Percentiles rank a stretch among this genome's conserved stretches.
phyloP scores from a whole-genome alignment of 2,113 vertebrate genomes.

The Seriola rivoliana region DNA sequence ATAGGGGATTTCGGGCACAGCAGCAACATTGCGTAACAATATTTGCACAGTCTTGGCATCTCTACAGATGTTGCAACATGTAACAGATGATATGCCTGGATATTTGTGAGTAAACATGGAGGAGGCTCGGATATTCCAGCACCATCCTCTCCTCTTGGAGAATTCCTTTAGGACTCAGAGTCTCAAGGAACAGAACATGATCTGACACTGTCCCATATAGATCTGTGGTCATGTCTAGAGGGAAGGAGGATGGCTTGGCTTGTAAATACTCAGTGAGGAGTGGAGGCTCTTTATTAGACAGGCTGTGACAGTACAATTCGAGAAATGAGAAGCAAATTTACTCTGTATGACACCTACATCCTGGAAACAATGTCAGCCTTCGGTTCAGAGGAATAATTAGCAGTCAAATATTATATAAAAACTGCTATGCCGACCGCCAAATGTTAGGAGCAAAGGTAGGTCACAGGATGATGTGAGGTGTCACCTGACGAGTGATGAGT shows the following conservation, averaged over 20 bases:
- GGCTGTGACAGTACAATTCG: slow-evolving; percentile 54
- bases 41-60: slow-evolving; percentile 53
- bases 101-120: slow-evolving; percentile 64
- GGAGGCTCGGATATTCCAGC: slow-evolving; percentile 35
- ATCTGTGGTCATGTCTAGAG: slow-evolving; percentile 36
- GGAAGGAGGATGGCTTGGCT: slow-evolving; percentile 25
- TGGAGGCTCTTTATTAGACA: slow-evolving; percentile 42
- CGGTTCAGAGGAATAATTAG: slow-evolving; percentile 74
- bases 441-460: slow-evolving; percentile 47
- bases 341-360: slow-evolving; percentile 56
- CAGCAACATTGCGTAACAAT: slow-evolving; percentile 56
- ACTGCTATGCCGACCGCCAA: slow-evolving; percentile 54
- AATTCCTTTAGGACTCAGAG: slow-evolving; percentile 9
- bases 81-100: slow-evolving; percentile 58
- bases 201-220: slow-evolving; percentile 33
- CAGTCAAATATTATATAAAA: slow-evolving; percentile 81
- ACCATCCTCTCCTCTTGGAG: slow-evolving; percentile 12
- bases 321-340: slow-evolving; percentile 73
- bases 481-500: slow-evolving; percentile 41
- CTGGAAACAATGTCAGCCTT: slow-evolving; percentile 71
- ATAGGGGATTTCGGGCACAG: slow-evolving; percentile 56
- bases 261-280: slow-evolving; percentile 64
- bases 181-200: slow-evolving; percentile 45
- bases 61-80: slow-evolving; percentile 61
- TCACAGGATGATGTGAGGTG: slow-evolving; percentile 47